These are phyloP conservation scores for Omphaloscelis lunosa DNA, from an alignment of 2,888 invertebrate genomes.

Conservation along the genomic window DNA sequence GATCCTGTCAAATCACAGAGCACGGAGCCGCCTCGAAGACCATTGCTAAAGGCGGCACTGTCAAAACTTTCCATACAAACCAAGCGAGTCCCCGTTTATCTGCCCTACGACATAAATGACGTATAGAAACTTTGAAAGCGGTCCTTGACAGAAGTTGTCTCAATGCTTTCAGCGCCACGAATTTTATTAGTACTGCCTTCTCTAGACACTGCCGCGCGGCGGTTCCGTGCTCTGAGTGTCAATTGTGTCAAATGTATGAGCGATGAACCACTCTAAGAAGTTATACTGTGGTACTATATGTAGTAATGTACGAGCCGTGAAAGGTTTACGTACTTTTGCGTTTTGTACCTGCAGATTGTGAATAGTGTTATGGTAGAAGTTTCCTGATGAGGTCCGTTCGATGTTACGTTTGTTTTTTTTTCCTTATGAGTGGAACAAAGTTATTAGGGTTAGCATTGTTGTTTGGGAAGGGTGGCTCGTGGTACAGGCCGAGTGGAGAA, in stretches of 20 bases:
- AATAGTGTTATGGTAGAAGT: constrained; percentile 53
- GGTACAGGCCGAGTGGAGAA: background rate
- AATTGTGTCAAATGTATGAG: background rate
- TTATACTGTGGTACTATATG: constrained; percentile 16
- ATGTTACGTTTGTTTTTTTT: constrained; percentile 56
- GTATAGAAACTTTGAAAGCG: too few relatives aligned
- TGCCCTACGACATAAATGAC: too few relatives aligned
- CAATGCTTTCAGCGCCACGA: too few relatives aligned
- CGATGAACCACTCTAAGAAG: constrained; percentile 2
- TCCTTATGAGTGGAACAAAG: constrained; percentile 55
- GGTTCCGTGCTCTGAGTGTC: too few relatives aligned
- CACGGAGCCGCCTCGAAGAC: too few relatives aligned
- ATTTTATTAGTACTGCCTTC: too few relatives aligned
- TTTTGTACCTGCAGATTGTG: constrained; percentile 62
- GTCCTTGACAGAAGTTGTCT: too few relatives aligned
- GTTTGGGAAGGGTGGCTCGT: background rate
- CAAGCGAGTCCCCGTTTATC: too few relatives aligned
- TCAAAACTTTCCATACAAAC: too few relatives aligned
- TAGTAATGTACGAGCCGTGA: constrained; percentile 47
- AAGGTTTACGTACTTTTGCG: constrained; percentile 57
- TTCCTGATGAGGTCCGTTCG: constrained; percentile 60
- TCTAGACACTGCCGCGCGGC: too few relatives aligned
- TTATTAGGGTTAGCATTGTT: constrained; percentile 55
- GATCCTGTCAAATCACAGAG: background rate
- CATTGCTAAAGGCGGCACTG: too few relatives aligned